phyloP scores from a whole-genome alignment of 2,113 vertebrate species.

The Catharus bicknelli region DNA sequence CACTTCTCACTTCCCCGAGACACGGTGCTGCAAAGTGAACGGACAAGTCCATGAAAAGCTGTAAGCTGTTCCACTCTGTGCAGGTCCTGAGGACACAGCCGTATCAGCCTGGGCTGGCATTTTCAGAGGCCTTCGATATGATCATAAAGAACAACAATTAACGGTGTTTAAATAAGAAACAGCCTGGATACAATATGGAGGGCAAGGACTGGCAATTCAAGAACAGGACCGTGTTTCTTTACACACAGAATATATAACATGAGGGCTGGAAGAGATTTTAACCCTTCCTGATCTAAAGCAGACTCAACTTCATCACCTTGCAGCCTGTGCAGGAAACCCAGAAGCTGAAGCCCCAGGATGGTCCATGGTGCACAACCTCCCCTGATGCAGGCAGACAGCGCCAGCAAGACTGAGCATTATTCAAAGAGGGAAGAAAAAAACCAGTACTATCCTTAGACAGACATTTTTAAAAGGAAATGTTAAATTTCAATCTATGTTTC shows the following conservation, averaged over 20 bases:
- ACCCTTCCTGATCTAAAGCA: neutral
- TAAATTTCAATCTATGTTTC: neutral
- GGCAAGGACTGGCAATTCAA: neutral
- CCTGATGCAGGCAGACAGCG: neutral
- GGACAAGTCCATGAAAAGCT: neutral
- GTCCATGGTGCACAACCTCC: neutral
- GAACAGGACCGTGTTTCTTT: neutral
- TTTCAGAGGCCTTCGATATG: neutral
- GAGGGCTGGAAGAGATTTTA: neutral
- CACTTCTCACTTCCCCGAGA: neutral
- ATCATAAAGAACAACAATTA: neutral
- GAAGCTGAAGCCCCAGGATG: neutral
- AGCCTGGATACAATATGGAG: neutral
- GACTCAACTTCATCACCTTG: neutral
- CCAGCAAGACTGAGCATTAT: neutral
- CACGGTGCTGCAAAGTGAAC: neutral
- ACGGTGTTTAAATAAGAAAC: neutral
- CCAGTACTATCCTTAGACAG: neutral
- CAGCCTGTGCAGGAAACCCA: neutral
- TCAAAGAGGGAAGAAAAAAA: neutral
- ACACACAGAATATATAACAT: neutral
- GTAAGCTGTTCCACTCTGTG: neutral
- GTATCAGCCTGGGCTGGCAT: neutral
- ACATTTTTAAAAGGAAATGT: neutral
- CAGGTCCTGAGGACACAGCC: neutral